Evolutionary conservation across 2,113 vertebrate species (phyloP).

Genomic region (Salminus brasiliensis): DNA sequence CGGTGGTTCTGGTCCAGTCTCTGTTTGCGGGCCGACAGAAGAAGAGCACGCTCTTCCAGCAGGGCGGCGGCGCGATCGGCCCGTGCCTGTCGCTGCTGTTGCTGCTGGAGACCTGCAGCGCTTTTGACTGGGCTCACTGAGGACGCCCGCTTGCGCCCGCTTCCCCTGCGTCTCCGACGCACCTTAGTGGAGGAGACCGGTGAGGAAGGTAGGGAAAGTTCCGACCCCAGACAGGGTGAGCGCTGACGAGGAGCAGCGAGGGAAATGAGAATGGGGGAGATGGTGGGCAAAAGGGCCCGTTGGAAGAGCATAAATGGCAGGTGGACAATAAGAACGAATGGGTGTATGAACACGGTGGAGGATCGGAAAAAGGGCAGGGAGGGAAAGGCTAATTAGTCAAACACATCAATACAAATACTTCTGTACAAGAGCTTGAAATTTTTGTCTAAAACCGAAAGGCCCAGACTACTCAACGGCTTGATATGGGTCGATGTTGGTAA

Average conservation of each 20-base stretch:
- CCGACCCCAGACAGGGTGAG: conserved; percentile 75
- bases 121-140: conserved; percentile 71
- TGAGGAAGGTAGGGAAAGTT: conserved; percentile 78
- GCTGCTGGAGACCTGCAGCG: conserved; percentile 58
- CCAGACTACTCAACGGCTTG: too few species aligned
- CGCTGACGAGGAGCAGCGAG: conserved; percentile 78
- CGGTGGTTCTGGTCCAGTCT: conserved; percentile 75
- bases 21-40: conserved; percentile 82
- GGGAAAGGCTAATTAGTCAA: conserved; percentile 94
- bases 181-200: conserved; percentile 81
- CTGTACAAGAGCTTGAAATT: too few species aligned
- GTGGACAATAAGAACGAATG: conserved; percentile 54
- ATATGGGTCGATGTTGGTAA: too few species aligned
- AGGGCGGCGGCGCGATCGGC: conserved; percentile 79
- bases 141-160: conserved; percentile 65
- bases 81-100: conserved; percentile 62
- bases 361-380: conserved; percentile 86
- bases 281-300: conserved; percentile 35
- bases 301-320: background rate
- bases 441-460: too few species aligned
- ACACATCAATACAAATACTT: too few species aligned
- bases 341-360: conserved; percentile 72
- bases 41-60: conserved; percentile 78
- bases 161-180: conserved; percentile 88
- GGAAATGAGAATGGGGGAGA: conserved; percentile 59